phyloP scores from a whole-genome alignment of 2,888 invertebrate genomes.

The Cryptus armator region DNA sequence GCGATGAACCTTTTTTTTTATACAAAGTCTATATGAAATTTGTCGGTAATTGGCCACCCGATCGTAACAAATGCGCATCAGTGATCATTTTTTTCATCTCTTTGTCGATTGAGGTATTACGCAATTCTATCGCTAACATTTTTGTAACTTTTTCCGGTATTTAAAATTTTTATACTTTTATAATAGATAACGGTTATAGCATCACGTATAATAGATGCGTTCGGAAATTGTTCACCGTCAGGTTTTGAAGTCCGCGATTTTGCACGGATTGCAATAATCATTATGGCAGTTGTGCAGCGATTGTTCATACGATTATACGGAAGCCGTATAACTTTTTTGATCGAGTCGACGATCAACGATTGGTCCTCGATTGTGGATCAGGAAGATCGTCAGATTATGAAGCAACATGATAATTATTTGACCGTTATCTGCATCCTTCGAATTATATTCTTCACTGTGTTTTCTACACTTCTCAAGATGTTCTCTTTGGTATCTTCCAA shows the following conservation, averaged over 20 bases:
- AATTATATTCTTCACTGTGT: too few relatives aligned
- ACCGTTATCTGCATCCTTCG: too few relatives aligned
- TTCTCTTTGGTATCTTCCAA: too few relatives aligned
- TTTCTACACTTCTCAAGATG: too few relatives aligned
- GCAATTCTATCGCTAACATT: too few relatives aligned
- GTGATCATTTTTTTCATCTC: background rate
- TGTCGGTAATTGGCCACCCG: background rate
- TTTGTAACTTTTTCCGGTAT: background rate
- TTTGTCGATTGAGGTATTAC: background rate
- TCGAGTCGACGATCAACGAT: background rate
- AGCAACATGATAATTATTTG: background rate
- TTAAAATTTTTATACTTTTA: background rate
- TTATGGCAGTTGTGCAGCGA: background rate
- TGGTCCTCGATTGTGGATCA: background rate
- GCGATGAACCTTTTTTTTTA: background rate
- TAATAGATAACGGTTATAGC: background rate
- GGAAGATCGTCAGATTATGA: background rate
- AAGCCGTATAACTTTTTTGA: background rate
- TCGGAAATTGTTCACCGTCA: background rate
- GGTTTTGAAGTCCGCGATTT: background rate
- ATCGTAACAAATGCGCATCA: background rate
- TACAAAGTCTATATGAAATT: conserved; percentile 3
- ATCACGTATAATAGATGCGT: background rate
- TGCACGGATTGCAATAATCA: too few relatives aligned
- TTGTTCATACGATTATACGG: background rate